Evolutionary conservation across 1,140 invertebrate species (phyloP).

Genomic region (Drosophila pseudoobscura): DNA sequence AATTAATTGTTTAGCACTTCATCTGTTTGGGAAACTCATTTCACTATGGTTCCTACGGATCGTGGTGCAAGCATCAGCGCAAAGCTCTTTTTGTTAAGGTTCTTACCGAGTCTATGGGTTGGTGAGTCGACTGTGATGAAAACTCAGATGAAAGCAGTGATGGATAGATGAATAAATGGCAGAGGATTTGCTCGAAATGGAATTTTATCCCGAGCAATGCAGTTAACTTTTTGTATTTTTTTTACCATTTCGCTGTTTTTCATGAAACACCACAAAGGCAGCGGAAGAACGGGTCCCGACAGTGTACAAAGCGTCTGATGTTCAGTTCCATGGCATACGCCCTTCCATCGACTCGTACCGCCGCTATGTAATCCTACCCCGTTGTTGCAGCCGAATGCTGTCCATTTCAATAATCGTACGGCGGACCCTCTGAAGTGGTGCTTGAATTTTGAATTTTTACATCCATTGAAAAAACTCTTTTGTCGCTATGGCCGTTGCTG

Average conservation of each 20-base stretch:
- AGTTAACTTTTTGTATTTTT: neutral
- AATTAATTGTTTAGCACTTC: constrained; percentile 76
- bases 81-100: no score
- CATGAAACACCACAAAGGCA: constrained; percentile 13
- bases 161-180: no score
- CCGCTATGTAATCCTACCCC: constrained; percentile 23
- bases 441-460: constrained; percentile 78
- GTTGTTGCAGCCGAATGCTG: constrained; percentile 72
- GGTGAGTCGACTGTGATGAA: neutral
- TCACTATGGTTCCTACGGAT: neutral
- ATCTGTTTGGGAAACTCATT: constrained; percentile 36
- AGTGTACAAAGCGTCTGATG: constrained; percentile 15
- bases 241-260: constrained; percentile 9
- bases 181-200: no score
- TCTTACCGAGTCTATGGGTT: neutral
- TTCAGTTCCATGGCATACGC: constrained; percentile 18
- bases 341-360: constrained; percentile 8
- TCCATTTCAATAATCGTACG: constrained; percentile 79
- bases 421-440: constrained; percentile 62
- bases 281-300: neutral
- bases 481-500: constrained; percentile 18
- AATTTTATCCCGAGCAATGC: neutral
- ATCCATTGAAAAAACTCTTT: constrained; percentile 46
- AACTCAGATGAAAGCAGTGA: no score
- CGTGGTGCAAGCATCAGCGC: neutral